Evolutionary conservation across 2,797 vertebrate species (phyloP).

Genomic region (Diplodus puntazzo): DNA sequence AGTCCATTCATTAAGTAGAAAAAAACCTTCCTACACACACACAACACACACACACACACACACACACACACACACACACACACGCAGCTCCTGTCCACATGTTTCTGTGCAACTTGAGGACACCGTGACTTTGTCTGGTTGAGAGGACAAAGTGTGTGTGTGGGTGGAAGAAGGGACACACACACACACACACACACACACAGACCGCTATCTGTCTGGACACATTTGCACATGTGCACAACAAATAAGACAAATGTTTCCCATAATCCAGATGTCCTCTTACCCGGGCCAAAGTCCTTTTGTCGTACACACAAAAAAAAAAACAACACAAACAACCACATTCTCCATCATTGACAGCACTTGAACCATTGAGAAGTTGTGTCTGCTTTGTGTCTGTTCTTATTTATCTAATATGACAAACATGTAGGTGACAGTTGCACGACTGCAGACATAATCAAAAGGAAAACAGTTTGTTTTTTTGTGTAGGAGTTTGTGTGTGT

Average conservation of each 20-base stretch:
- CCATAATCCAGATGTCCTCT: slow-evolving; percentile 29
- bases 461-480: slow-evolving; percentile 30
- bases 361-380: slow-evolving; percentile 14
- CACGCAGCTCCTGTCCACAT: not conserved
- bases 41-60: not conserved
- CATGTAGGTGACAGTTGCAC: slow-evolving; percentile 22
- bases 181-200: not conserved
- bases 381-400: slow-evolving; percentile 39
- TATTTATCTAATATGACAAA: slow-evolving; percentile 27
- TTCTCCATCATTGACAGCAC: slow-evolving; percentile 11
- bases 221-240: slow-evolving; percentile 18
- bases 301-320: slow-evolving; percentile 12
- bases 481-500: not conserved
- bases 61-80: not conserved
- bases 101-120: slow-evolving; percentile 23
- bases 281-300: slow-evolving; percentile 24
- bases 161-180: not conserved
- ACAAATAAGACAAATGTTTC: slow-evolving; percentile 3
- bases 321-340: not conserved
- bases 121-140: slow-evolving; percentile 23
- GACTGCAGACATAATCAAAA: slow-evolving; percentile 37
- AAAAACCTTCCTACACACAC: not conserved
- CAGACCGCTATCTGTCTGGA: slow-evolving; percentile 23
- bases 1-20: not conserved
- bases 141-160: slow-evolving; percentile 27